Evolutionary conservation across 2,888 invertebrate genomes (phyloP).

Genomic region (Drosophila trichaetosa): DNA sequence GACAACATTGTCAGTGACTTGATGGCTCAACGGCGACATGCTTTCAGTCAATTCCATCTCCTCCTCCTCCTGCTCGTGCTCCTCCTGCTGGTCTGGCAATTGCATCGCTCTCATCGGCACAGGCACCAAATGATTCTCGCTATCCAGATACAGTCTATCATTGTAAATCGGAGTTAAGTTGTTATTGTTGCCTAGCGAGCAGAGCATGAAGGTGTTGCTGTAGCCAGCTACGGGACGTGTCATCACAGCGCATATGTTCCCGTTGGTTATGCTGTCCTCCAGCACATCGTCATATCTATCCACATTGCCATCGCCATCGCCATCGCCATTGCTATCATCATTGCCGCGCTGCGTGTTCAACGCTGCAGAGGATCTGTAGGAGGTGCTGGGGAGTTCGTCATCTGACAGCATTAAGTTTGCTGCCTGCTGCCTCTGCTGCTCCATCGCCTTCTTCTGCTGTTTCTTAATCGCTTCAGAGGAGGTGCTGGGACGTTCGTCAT

Average conservation of each 20-base stretch:
- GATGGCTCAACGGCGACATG: conserved; percentile 35
- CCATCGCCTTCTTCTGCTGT: not conserved
- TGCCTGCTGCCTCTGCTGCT: not conserved
- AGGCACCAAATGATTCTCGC: conserved; percentile 79
- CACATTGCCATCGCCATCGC: not conserved
- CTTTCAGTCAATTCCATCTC: not conserved
- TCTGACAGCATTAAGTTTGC: not conserved
- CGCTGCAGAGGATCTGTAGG: conserved; percentile 3
- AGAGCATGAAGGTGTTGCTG: conserved; percentile 89
- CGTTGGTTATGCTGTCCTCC: conserved; percentile 12
- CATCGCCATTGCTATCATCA: too few relatives aligned
- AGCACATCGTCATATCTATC: not conserved
- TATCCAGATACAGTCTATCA: conserved; percentile 84
- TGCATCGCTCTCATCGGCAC: conserved; percentile 57
- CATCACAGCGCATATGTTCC: conserved; percentile 85
- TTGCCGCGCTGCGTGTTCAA: conserved; percentile 1
- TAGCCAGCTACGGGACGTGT: conserved; percentile 91
- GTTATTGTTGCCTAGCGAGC: conserved; percentile 88
- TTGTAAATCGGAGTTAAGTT: conserved; percentile 90
- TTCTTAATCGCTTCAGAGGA: too few relatives aligned
- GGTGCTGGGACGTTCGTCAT: too few relatives aligned
- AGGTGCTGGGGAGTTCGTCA: not conserved
- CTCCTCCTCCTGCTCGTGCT: conserved; percentile 14
- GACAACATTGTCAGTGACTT: conserved; percentile 34
- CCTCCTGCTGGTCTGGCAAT: conserved; percentile 63